phyloP scores from a whole-genome alignment of 2,797 vertebrate species.

The Sphaeramia orbicularis region DNA sequence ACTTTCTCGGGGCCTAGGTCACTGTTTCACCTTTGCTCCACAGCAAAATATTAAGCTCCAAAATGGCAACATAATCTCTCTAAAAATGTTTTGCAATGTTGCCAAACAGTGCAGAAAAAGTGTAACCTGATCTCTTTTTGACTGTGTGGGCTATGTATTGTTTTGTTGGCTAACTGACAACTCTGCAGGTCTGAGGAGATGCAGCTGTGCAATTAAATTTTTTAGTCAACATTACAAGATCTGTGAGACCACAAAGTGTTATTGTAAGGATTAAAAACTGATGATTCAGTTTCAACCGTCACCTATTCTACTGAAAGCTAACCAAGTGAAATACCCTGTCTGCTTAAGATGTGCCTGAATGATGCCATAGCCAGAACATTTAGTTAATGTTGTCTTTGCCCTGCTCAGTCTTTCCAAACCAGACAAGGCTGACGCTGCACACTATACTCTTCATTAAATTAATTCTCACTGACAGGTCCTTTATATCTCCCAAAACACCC shows the following conservation, averaged over 20 bases:
- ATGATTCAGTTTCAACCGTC: too few species aligned
- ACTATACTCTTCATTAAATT: constrained; percentile 14
- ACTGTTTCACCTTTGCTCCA: constrained; percentile 39
- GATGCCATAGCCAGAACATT: not conserved
- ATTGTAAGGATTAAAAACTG: not conserved
- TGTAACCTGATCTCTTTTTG: constrained; percentile 11
- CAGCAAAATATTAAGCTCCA: constrained; percentile 8
- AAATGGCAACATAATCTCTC: constrained; percentile 26
- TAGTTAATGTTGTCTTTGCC: not conserved
- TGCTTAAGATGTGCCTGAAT: not conserved
- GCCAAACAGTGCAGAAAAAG: constrained; percentile 35
- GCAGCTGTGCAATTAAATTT: constrained; percentile 1
- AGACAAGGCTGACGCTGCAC: constrained; percentile 5
- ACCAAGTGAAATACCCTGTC: not conserved
- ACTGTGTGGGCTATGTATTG: constrained; percentile 8
- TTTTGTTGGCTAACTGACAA: constrained; percentile 32
- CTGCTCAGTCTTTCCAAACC: not conserved
- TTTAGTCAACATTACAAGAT: not conserved
- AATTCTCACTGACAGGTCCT: constrained; percentile 23
- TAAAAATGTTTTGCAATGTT: constrained; percentile 31
- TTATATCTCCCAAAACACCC: not conserved
- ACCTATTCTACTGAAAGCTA: not conserved
- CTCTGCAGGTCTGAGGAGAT: constrained; percentile 14
- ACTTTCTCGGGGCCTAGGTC: not conserved
- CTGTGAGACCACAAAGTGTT: not conserved